Conservation (phyloP, 2,797 vertebrate genomes). For the Remorina albescens region DNA sequence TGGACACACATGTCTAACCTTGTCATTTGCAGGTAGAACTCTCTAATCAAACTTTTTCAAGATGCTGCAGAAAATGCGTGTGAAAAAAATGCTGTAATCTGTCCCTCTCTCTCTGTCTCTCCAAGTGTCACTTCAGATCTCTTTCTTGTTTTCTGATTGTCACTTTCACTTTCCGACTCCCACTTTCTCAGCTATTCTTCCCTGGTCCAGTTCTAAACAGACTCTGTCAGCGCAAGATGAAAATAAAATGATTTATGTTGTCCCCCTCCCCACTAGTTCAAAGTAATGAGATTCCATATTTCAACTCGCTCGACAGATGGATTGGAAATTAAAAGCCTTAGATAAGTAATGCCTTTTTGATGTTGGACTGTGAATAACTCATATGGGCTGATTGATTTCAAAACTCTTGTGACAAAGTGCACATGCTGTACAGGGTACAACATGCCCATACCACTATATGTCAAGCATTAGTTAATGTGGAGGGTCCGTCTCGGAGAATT, state of each 20-base stretch:
- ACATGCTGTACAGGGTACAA: conserved; percentile 66
- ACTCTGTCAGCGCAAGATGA: conserved; percentile 77
- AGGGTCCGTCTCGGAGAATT: conserved; percentile 48
- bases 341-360: conserved; percentile 89
- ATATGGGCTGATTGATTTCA: conserved; percentile 82
- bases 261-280: conserved; percentile 85
- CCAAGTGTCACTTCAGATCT: conserved; percentile 45
- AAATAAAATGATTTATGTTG: conserved; percentile 87
- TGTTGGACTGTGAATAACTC: conserved; percentile 83
- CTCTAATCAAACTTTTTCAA: conserved; percentile 3
- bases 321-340: conserved; percentile 87
- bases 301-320: conserved; percentile 84
- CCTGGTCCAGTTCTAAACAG: conserved; percentile 68
- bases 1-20: too few relatives aligned
- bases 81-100: not conserved
- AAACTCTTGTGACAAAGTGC: conserved; percentile 81
- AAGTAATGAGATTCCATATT: conserved; percentile 88
- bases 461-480: conserved; percentile 67
- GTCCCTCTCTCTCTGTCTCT: conserved; percentile 3
- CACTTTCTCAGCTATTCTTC: conserved; percentile 49
- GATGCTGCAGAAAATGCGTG: not conserved
- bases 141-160: conserved; percentile 39
- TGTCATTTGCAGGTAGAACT: conserved; percentile 7
- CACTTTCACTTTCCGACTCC: conserved; percentile 48
- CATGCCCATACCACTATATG: conserved; percentile 63